Base-by-base conservation (phyloP, 2,888 invertebrate genomes). In the Sturmia bella region DNA sequence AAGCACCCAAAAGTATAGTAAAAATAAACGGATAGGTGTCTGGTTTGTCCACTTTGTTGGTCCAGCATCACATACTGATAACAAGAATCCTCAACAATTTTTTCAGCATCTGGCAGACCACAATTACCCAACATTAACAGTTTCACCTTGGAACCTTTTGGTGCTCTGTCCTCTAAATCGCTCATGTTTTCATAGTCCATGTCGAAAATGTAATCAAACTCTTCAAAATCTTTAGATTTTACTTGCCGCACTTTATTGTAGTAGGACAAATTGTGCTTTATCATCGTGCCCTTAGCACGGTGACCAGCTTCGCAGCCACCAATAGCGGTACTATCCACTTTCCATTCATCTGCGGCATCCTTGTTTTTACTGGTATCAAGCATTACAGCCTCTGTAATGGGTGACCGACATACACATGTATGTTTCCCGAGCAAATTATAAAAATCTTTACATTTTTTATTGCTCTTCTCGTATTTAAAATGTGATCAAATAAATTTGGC, bases 341-440 rank as follows among this genome's bases (percentile, higher is more conserved):
- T 92, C 97, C 97, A 98, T 86, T 94, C 88, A 79, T 94, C 92
- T 7, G 90, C 89, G 37, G 94, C 86, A 39, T 93, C 93, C 83
- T 92, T 91, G 87, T 96, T 93, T 86, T 94, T 93, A 0, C 97
- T 92, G n/a, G 94, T 91, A 87, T 97, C 93, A 61, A 93, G 92
- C 89, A 98, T 98, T 7, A 98, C 96, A 2, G 96, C 97, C 90
- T 98, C 98, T 3, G 98, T 98, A 86, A 98, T 98, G 0, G 98
- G 98, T 5, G 98, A 98, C 6, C 98, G 94, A 90, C 98, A 99
- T 86, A 98, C 98, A 89, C n/a, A n/a, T n/a, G n/a, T n/a, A 15
- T 13, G 43, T 39, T 19, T 64, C 90, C 90, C 78, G 91, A 86
- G 76, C 90, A 91, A 69, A 91, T 87, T 89, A 91, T 90, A 74